Evolutionary conservation across 64 coral and sea anemone species (phyloP).

Genomic region (Stichodactyla mertensii): DNA sequence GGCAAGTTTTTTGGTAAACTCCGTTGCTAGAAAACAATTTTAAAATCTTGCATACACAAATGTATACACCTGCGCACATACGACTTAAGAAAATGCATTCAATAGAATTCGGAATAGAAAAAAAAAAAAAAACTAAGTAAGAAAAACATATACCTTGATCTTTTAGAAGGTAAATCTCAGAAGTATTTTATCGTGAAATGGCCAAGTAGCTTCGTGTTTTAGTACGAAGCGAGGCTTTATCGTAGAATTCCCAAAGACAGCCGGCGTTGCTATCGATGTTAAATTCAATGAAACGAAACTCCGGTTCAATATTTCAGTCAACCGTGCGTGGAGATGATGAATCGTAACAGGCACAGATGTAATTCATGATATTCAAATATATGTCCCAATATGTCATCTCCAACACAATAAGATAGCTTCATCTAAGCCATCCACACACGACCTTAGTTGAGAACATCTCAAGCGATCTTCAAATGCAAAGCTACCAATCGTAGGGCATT

Average conservation of each 20-base stretch:
- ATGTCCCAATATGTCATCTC: neutral
- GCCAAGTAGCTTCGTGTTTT: neutral
- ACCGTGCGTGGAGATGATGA: neutral
- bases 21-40: too few species aligned
- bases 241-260: neutral
- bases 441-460: neutral
- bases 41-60: neutral
- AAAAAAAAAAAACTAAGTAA: neutral
- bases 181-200: neutral
- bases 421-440: neutral
- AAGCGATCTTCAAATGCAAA: neutral
- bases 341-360: neutral
- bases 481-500: neutral
- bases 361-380: conserved; percentile 11
- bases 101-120: neutral
- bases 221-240: neutral
- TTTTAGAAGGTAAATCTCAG: neutral
- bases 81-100: neutral
- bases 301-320: neutral
- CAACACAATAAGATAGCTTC: neutral
- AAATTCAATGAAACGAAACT: neutral
- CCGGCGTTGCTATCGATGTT: neutral
- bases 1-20: too few species aligned
- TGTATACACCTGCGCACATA: neutral
- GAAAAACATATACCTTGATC: neutral